Conservation (phyloP, 1,140 invertebrate genomes). For the Aphidius ervi region DNA sequence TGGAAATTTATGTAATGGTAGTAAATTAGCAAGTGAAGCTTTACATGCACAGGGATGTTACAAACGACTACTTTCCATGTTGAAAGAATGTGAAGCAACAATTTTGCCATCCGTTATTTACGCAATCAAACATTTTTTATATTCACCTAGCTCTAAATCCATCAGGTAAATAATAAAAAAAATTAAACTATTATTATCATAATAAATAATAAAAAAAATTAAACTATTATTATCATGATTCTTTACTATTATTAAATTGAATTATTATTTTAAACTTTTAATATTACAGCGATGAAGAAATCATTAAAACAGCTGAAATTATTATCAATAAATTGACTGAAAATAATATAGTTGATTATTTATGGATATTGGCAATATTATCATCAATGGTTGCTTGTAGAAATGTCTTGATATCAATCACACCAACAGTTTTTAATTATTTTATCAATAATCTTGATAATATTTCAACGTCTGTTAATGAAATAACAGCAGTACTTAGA, state of each 20-base stretch:
- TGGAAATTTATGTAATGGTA: constrained; percentile 41
- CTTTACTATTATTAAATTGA: neutral
- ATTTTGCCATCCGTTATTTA: constrained; percentile 39
- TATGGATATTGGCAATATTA: constrained; percentile 42
- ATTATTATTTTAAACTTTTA: constrained; percentile 8
- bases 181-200: neutral
- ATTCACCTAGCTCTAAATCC: constrained; percentile 24
- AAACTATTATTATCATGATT: neutral
- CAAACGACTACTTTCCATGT: constrained; percentile 35
- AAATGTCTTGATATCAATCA: constrained; percentile 20
- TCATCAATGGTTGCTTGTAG: constrained; percentile 35
- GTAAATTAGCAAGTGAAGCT: constrained; percentile 33
- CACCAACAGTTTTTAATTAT: constrained; percentile 15
- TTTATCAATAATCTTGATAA: constrained; percentile 18
- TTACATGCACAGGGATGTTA: constrained; percentile 41
- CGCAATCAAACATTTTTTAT: constrained; percentile 35
- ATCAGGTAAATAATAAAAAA: constrained; percentile 25
- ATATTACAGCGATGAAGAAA: constrained; percentile 34
- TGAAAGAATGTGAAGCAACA: constrained; percentile 31
- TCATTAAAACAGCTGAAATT: constrained; percentile 27
- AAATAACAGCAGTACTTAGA: constrained; percentile 40
- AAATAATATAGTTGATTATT: no score
- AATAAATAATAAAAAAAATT: neutral
- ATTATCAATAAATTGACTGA: no score
- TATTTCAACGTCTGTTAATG: constrained; percentile 1